Base-by-base conservation (phyloP, 2,888 invertebrate species). In the Neoscelio sp. region DNA sequence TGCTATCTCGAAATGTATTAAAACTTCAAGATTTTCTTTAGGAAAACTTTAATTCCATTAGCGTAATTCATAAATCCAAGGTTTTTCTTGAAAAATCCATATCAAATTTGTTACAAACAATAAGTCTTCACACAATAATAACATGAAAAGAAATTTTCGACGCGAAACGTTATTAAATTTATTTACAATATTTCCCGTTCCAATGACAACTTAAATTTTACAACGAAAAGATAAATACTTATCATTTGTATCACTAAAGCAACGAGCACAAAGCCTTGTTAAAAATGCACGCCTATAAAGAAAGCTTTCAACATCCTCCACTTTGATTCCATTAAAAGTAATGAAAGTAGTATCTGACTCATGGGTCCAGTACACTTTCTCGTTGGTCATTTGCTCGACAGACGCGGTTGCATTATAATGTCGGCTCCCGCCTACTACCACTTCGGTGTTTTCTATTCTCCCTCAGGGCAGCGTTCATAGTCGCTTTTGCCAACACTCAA, bases 401-500 rank as follows among this genome's bases (percentile, higher is more conserved):
- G 54, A 15, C 48, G 13, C 38, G 26, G 50, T 54, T 18, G 56
- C 46, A 68, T 73, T 68, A 62, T 68, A 78, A 64, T 74, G 68
- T 38, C 42, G 7, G 38, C 54, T 70, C 10, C 20, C 33, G 15
- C 30, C n/a, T 18, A 5, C 26, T 26, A 38, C 44, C 78, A 28
- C 74, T 73, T 65, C 28, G 33, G 64, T 58, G 42, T 74, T 64
- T 48, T 44, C 50, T 74, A 78, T 70, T 74, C 68, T 78, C 74
- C 74, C 74, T 13, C 58, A 64, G 74, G 73, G 62, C 23, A 68
- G 48, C 70, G 70, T 64, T 78, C 78, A 74, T 38, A 62, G 38
- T 40, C 46, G 30, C 18, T 20, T 44, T 20, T n/a, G n/a, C 52
- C 58, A 44, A 42, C 54, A 30, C 44, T 78, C 56, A 78, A 73